phyloP scores from a whole-genome alignment of 2,797 vertebrate species.

The Meda fulgida region DNA sequence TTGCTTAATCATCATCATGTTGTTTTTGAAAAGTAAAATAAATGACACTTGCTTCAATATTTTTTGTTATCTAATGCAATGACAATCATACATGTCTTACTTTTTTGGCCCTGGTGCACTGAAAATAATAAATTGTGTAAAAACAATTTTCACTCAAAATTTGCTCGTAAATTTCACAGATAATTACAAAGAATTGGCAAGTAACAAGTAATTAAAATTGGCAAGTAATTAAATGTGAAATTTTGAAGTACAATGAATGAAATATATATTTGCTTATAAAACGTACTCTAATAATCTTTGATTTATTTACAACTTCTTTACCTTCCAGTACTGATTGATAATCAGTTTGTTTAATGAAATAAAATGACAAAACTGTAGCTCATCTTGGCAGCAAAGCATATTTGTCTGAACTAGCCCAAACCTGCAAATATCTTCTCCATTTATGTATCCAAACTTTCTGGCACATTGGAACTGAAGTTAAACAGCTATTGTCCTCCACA shows the following conservation, averaged over 20 bases:
- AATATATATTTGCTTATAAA: neutral
- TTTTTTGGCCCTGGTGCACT: neutral
- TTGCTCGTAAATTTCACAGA: neutral
- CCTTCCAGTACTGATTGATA: neutral
- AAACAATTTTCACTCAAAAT: neutral
- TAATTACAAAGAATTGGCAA: neutral
- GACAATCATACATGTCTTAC: neutral
- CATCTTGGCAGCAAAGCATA: neutral
- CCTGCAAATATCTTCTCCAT: conserved; percentile 22
- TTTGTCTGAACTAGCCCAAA: neutral
- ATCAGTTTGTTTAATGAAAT: neutral
- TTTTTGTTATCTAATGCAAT: neutral
- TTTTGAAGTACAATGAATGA: neutral
- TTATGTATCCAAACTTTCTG: conserved; percentile 19
- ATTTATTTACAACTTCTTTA: neutral
- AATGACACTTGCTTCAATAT: neutral
- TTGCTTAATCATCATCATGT: too few species aligned
- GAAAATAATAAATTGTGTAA: neutral
- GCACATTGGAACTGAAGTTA: neutral
- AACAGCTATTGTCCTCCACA: conserved; percentile 18
- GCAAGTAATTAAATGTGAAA: neutral
- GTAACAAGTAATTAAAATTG: too few species aligned
- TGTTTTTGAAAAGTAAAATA: neutral
- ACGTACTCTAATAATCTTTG: neutral
- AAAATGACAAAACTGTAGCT: neutral